phyloP scores from a whole-genome alignment of 2,797 vertebrate species.

The Pampus argenteus region DNA sequence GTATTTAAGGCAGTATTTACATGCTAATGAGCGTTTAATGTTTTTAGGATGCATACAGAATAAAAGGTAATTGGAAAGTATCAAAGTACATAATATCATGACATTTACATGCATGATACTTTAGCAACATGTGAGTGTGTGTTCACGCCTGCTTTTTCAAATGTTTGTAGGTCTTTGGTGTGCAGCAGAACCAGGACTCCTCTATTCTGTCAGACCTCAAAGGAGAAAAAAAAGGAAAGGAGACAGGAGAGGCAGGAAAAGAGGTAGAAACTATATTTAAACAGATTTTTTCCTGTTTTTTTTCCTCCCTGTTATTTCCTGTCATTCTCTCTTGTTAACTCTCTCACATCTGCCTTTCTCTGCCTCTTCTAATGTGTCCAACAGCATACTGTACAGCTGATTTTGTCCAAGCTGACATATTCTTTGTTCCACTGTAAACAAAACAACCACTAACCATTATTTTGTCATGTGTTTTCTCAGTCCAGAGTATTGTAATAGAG shows the following conservation, averaged over 20 bases:
- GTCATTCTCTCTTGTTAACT: neutral
- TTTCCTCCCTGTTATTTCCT: neutral
- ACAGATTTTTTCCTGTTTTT: neutral
- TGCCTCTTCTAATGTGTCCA: neutral
- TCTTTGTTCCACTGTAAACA: neutral
- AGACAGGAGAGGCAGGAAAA: conserved; percentile 68
- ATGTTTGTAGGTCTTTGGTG: conserved; percentile 92
- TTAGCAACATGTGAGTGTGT: neutral
- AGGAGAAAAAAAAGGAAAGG: conserved; percentile 86
- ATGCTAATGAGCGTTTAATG: neutral
- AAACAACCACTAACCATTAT: neutral
- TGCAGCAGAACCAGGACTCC: conserved; percentile 90
- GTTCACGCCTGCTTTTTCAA: conserved; percentile 27
- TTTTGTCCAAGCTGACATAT: conserved; percentile 1
- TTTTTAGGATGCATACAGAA: conserved; percentile 1
- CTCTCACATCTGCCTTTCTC: neutral
- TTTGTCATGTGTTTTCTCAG: conserved; percentile 13
- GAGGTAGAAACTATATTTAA: conserved; percentile 66
- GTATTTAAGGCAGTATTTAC: neutral
- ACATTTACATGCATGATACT: neutral
- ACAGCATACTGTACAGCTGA: neutral
- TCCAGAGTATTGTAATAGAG: conserved; percentile 19
- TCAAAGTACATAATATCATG: neutral
- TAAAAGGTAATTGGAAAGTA: neutral
- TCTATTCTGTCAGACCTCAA: conserved; percentile 85